These are phyloP conservation scores for Deilephila elpenor DNA, from an alignment of 2,888 invertebrate species.

Conservation along the genomic window DNA sequence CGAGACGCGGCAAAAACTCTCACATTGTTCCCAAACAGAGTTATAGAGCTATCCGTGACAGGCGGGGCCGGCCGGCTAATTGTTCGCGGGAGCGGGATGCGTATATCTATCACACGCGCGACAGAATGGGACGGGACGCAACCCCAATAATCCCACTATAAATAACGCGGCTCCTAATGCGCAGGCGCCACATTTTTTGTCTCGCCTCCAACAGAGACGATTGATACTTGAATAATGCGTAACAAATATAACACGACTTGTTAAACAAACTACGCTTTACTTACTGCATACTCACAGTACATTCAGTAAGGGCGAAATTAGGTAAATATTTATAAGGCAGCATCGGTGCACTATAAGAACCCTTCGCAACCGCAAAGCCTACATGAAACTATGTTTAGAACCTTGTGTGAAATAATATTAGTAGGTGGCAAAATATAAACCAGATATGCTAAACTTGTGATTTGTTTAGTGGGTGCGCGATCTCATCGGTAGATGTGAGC, in stretches of 20 bases:
- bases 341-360: not conserved
- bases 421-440: not conserved
- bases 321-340: not conserved
- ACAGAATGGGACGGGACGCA: slow-evolving; percentile 49
- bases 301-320: not conserved
- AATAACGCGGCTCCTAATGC: slow-evolving; percentile 73
- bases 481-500: slow-evolving; percentile 3
- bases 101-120: slow-evolving; percentile 30
- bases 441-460: not conserved
- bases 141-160: slow-evolving; percentile 69
- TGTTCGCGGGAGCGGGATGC: slow-evolving; percentile 54
- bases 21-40: slow-evolving; percentile 40
- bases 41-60: slow-evolving; percentile 56
- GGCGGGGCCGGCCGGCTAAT: slow-evolving; percentile 63
- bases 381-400: not conserved
- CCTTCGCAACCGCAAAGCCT: not conserved
- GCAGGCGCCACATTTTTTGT: slow-evolving; percentile 75
- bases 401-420: not conserved
- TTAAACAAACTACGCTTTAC: not conserved
- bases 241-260: not conserved
- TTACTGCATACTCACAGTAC: not conserved
- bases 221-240: slow-evolving; percentile 52
- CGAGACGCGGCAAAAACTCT: slow-evolving; percentile 37
- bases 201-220: slow-evolving; percentile 46
- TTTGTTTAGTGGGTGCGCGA: not conserved